These are phyloP conservation scores for Salvelinus alpinus DNA, from an alignment of 2,113 vertebrate genomes.

Conservation along the genomic window DNA sequence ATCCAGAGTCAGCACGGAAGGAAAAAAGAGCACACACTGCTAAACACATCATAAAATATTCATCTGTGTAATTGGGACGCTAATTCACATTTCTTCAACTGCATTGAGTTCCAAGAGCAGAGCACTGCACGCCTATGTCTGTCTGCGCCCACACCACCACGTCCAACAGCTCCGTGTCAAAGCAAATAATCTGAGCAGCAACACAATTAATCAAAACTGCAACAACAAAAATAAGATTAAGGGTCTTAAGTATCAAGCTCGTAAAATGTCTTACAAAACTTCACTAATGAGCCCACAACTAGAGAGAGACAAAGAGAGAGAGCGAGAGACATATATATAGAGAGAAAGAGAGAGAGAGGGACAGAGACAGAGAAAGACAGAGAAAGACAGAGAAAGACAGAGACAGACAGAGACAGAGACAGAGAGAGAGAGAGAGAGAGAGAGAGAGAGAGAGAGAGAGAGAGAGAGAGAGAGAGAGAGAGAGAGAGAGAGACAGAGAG, in stretches of 20 bases:
- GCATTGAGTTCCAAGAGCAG: slow-evolving; percentile 20
- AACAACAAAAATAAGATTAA: slow-evolving; percentile 33
- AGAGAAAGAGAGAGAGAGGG: no score
- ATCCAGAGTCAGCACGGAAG: slow-evolving; percentile 9
- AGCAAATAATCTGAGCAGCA: no score
- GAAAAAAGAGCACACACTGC: slow-evolving; percentile 9
- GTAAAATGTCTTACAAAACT: slow-evolving; percentile 42
- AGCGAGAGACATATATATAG: no score
- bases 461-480: not conserved
- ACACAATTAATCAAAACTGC: not conserved
- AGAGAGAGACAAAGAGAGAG: not conserved
- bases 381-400: no score
- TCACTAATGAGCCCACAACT: slow-evolving; percentile 44
- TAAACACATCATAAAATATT: slow-evolving; percentile 50
- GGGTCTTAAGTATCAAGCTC: slow-evolving; percentile 45
- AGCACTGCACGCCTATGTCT: not conserved
- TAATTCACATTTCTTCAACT: slow-evolving; percentile 36
- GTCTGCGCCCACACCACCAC: not conserved
- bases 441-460: no score
- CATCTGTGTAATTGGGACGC: slow-evolving; percentile 41
- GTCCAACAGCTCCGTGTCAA: not conserved
- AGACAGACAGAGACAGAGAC: no score
- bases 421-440: no score
- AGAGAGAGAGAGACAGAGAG: no score
- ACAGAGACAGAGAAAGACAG: no score